phyloP scores from a whole-genome alignment of 2,888 invertebrate species.

The Axea sp. region DNA sequence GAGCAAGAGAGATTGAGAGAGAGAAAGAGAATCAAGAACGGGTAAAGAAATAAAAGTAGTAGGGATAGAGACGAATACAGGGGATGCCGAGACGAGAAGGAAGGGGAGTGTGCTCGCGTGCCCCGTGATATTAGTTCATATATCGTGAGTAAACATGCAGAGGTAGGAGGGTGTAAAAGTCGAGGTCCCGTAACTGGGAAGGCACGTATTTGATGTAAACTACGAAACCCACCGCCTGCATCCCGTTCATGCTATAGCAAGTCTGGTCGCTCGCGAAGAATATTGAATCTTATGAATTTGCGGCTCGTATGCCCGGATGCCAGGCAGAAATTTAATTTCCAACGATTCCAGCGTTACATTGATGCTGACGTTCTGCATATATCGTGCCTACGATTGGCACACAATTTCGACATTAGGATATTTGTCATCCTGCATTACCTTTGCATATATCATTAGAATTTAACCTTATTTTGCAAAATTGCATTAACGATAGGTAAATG shows the following conservation, averaged over 20 bases:
- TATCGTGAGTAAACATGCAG: slow-evolving; percentile 69
- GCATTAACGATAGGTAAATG: background rate
- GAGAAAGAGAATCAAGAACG: slow-evolving; percentile 2
- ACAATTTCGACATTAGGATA: slow-evolving; percentile 31
- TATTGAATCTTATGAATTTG: slow-evolving; percentile 79
- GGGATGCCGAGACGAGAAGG: slow-evolving; percentile 3
- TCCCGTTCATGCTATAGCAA: slow-evolving; percentile 46
- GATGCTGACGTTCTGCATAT: slow-evolving; percentile 37
- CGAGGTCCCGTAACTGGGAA: slow-evolving; percentile 61
- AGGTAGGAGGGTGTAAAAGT: slow-evolving; percentile 62
- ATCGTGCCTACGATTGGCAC: slow-evolving; percentile 33
- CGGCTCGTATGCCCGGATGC: slow-evolving; percentile 64
- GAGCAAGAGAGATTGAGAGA: slow-evolving; percentile 17
- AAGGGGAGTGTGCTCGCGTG: slow-evolving; percentile 68
- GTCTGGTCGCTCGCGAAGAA: slow-evolving; percentile 67
- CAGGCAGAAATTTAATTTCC: slow-evolving; percentile 75
- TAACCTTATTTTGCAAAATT: slow-evolving; percentile 11
- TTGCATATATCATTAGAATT: slow-evolving; percentile 7
- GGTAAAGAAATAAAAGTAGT: slow-evolving; percentile 2
- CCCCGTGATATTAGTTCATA: slow-evolving; percentile 77
- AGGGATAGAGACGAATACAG: too few relatives aligned
- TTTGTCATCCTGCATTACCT: slow-evolving; percentile 25
- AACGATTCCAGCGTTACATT: slow-evolving; percentile 67
- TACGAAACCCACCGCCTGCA: slow-evolving; percentile 65
- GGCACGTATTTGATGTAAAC: slow-evolving; percentile 77